phyloP scores from a whole-genome alignment of 30 jellyfish, hydroid and myxozoan genomes.

The Pelagia noctiluca region DNA sequence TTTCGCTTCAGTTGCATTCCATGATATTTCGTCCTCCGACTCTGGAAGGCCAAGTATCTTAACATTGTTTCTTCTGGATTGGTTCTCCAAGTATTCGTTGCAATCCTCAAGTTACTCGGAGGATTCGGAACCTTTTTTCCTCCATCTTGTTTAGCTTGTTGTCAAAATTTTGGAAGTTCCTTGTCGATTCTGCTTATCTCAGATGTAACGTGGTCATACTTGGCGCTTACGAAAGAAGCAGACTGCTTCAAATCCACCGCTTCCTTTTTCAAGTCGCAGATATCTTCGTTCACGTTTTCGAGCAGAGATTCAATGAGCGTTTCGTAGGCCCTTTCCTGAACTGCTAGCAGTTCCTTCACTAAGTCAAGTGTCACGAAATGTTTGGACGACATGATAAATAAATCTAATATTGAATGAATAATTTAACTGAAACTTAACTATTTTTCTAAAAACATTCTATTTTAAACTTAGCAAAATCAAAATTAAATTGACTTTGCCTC shows the following conservation, averaged over 20 bases:
- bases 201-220: neutral
- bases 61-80: neutral
- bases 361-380: neutral
- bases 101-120: neutral
- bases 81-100: neutral
- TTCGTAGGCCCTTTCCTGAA: constrained; percentile 5
- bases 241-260: constrained; percentile 5
- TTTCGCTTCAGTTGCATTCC: constrained; percentile 1
- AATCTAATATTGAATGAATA: too few relatives aligned
- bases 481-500: too few relatives aligned
- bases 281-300: neutral
- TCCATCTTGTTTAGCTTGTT: neutral
- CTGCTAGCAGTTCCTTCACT: constrained; percentile 5
- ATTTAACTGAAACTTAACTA: neutral
- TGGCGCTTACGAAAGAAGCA: neutral
- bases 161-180: neutral
- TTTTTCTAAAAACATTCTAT: neutral
- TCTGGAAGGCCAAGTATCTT: neutral
- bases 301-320: too few relatives aligned
- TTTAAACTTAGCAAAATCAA: neutral
- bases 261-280: neutral
- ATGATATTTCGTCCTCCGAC: neutral
- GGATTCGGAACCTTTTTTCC: neutral
- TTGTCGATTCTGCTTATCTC: neutral
- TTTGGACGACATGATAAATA: neutral